Evolutionary conservation across 2,797 vertebrate species (phyloP), one percentile per base, ranked within the genome.

Genomic region (Brotogeris chrysoptera): DNA sequence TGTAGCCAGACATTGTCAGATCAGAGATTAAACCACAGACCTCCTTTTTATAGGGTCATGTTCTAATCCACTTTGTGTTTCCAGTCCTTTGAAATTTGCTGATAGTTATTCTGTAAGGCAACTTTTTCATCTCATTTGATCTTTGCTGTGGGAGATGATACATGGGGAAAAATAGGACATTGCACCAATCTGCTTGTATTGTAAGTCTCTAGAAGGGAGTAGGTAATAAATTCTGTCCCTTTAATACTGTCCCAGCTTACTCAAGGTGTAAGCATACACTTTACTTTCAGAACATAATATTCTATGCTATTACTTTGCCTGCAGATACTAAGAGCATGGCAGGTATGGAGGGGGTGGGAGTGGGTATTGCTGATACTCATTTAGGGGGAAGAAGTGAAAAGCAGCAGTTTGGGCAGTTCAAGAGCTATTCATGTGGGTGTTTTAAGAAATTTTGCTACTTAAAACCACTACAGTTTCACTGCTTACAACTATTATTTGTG

Each of bases 21-120:
- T 86, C 25, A 46, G 78, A 90, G 64, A 63, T 82, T 79, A 79
- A 91, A 93, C 65, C 30, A 30, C 61, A 87, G 49, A 49, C 41
- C 25, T 80, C 57, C 11, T 81, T 88, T 77, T 83, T 80, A 13
- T 2, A 80, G 55, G n/a, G 32, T 30, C 47, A 27, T 27, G 50
- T 79, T 92, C 60, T 80, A 68, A 88, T 84, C 24, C 19, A 57
- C 68, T 86, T 86, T 41, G 59, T 88, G n/a, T 50, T 88, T 94
- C 28, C 55, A 34, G 38, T 30, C 41, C 76, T 90, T 93, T 88
- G 53, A 97, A 90, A 86, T 86, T 68, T 91, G 60, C 46, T 76
- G 36, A 17, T 79, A 27, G 28, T 88, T 72, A 36, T 25, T 65
- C 39, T 72, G 63, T 61, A 73, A 60, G 21, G 52, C 36, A 80